Percentiles rank a stretch among this genome's conserved stretches.
Conservation (phyloP, 2,113 vertebrate genomes). For the Erinaceus europaeus region DNA sequence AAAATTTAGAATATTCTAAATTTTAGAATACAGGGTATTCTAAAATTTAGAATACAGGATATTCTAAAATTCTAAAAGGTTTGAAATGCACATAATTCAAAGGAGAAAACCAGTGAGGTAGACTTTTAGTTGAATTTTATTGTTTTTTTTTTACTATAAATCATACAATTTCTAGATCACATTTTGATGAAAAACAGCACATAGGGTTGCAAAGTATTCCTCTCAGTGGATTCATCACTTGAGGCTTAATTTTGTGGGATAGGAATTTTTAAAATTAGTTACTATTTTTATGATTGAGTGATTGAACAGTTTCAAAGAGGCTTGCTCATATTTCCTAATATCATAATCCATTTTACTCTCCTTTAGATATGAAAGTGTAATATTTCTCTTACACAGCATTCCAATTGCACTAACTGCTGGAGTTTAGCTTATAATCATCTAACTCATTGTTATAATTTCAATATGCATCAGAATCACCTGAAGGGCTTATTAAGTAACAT, state of each 20-base stretch:
- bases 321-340: background rate
- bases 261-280: background rate
- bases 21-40: background rate
- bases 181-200: background rate
- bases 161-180: background rate
- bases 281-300: background rate
- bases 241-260: background rate
- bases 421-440: background rate
- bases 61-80: constrained; percentile 6
- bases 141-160: background rate
- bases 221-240: background rate
- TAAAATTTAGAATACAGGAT: background rate
- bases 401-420: background rate
- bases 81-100: constrained; percentile 43
- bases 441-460: background rate
- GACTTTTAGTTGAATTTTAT: background rate
- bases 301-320: background rate
- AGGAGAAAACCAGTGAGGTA: background rate
- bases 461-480: background rate
- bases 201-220: background rate
- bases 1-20: too few relatives aligned
- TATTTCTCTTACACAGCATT: too few relatives aligned
- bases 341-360: background rate
- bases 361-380: background rate
- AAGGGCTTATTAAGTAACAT: rapidly evolving